Evolutionary conservation across 2,888 invertebrate species (phyloP).

Genomic region (Nomada ferruginata): DNA sequence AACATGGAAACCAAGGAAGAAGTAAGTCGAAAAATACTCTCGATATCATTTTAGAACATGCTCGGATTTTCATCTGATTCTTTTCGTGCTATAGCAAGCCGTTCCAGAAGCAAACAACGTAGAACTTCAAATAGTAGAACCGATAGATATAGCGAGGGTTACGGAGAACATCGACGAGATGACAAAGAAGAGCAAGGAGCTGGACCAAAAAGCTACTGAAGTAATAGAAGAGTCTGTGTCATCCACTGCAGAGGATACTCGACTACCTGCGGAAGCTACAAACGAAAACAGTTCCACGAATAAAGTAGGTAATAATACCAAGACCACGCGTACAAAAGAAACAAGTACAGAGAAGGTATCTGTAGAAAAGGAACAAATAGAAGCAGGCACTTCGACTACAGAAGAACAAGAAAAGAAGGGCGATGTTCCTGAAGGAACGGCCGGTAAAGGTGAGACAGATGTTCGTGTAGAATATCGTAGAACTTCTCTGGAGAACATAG

Average conservation of each 20-base stretch:
- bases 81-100: slow-evolving; percentile 15
- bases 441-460: not conserved
- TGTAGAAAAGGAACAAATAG: not conserved
- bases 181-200: slow-evolving; percentile 71
- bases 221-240: slow-evolving; percentile 1
- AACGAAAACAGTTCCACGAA: not conserved
- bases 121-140: slow-evolving; percentile 69
- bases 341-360: not conserved
- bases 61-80: no score
- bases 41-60: no score
- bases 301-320: not conserved
- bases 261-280: not conserved
- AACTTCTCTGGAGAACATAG: slow-evolving; percentile 85
- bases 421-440: not conserved
- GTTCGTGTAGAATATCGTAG: slow-evolving; percentile 47
- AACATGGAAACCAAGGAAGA: slow-evolving; percentile 71
- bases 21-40: slow-evolving; percentile 24
- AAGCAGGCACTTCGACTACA: not conserved
- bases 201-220: slow-evolving; percentile 76
- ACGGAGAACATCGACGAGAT: slow-evolving; percentile 75
- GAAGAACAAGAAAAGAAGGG: slow-evolving; percentile 69
- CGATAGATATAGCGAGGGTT: slow-evolving; percentile 70
- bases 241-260: slow-evolving; percentile 12
- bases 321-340: not conserved
- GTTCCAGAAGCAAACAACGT: slow-evolving; percentile 34